A percentile compares a stretch with the other conserved stretches of the same genome.
These are phyloP conservation scores for Lasioglossum oenotherae DNA, from an alignment of 2,888 invertebrate genomes.

Conservation along the genomic window DNA sequence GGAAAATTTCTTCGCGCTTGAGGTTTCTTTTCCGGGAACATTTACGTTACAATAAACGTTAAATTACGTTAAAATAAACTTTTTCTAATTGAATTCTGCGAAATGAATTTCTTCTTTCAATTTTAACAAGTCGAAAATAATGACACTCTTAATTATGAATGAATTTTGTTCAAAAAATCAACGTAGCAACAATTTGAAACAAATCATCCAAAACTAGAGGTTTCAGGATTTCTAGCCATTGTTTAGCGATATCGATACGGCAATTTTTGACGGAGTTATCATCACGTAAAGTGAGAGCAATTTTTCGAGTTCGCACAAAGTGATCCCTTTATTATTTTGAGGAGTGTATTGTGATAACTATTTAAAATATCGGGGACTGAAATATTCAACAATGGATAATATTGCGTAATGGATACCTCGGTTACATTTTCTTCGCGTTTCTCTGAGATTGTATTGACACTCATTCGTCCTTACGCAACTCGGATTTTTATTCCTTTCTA, in stretches of 20 bases:
- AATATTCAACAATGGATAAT: background rate
- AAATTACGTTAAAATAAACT: too few relatives aligned
- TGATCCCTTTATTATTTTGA: too few relatives aligned
- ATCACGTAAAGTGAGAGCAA: too few relatives aligned
- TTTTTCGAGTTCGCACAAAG: too few relatives aligned
- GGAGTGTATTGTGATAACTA: background rate
- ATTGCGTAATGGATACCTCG: background rate
- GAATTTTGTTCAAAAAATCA: background rate
- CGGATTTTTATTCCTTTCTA: background rate
- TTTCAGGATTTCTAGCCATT: too few relatives aligned
- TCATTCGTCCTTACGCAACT: background rate
- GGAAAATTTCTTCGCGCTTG: background rate
- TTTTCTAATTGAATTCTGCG: background rate
- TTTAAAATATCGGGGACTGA: too few relatives aligned
- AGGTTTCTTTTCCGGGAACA: background rate
- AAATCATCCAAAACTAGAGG: too few relatives aligned
- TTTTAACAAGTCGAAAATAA: too few relatives aligned
- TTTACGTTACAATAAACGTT: too few relatives aligned
- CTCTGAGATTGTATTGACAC: background rate
- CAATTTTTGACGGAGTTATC: too few relatives aligned
- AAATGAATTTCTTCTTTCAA: background rate
- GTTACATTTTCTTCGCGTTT: background rate
- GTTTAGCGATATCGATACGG: too few relatives aligned
- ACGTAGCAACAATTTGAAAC: too few relatives aligned
- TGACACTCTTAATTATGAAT: background rate